Base-by-base conservation (phyloP, 2,113 vertebrate genomes). In the Microtus richardsoni region DNA sequence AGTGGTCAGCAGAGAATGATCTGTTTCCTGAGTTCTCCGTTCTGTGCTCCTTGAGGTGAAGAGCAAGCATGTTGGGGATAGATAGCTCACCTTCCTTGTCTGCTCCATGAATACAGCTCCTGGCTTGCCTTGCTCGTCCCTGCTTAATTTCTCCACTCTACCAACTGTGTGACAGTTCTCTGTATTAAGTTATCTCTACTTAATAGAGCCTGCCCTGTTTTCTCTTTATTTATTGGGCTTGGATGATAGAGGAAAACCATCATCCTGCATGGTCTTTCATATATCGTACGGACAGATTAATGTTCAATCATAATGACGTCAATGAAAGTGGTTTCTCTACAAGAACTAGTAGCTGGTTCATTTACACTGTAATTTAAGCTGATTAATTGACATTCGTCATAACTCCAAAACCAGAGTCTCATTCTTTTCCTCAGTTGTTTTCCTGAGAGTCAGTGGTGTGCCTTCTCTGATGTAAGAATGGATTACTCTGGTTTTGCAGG, bases 361-460 rank as follows among this genome's bases (percentile, higher is more conserved):
- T 89, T 87, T 87, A 87, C 28, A 54, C 14, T 49, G 8, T 54
- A 91, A 95, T 17, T 83, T n/a, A 90, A 74, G 30, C 22, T 52
- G 54, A 79, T 94, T 66, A 71, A 95, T 30, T 17, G 54, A 33
- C 26, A 64, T 93, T 94, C 95, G n/a, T 87, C 17, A 1, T 66
- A 96, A 91, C 64, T 96, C 36, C 12, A 90, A 91, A 84, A 93
- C 6, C 13, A 68, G 70, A 82, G 16, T 74, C n/a, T 47, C 84
- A 87, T 87, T 58, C 74, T 88, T 96, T 91, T 89, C 60, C 33
- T 88, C 22, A 87, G n/a, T 62, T n/a, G 7, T 91, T 84, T 96
- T 75, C n/a, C 49, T 30, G 5, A 74, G 33, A 90, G 44, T 79
- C 44, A 58, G 22, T 71, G 39, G 80, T 84, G 8, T 84, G 33